These are phyloP conservation scores for Hipposideros larvatus DNA, from an alignment of 2,797 vertebrate genomes.

Conservation along the genomic window DNA sequence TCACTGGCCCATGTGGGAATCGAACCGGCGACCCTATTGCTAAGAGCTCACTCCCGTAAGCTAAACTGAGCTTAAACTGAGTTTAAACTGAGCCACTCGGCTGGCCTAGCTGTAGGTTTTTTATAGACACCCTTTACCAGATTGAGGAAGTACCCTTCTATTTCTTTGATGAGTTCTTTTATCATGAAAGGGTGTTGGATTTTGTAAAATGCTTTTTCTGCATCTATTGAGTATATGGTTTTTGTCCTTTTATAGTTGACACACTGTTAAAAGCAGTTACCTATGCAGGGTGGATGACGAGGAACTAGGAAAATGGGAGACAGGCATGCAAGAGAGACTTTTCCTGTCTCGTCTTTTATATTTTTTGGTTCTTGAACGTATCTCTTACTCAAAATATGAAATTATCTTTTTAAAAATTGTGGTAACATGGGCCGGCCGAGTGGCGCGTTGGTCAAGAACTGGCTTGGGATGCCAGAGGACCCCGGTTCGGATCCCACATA, in stretches of 20 bases:
- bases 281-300: not conserved
- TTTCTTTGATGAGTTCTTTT: not conserved
- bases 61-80: too few relatives aligned
- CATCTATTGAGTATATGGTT: not conserved
- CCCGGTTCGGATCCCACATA: too few relatives aligned
- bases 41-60: too few relatives aligned
- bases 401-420: not conserved
- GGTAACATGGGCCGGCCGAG: too few relatives aligned
- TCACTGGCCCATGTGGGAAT: too few relatives aligned
- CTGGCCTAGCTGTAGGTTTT: not conserved
- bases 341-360: not conserved
- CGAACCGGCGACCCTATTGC: too few relatives aligned
- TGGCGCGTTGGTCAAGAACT: too few relatives aligned
- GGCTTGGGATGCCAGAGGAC: too few relatives aligned
- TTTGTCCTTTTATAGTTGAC: not conserved
- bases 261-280: not conserved
- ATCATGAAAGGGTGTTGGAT: not conserved
- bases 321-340: not conserved
- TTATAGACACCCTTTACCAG: not conserved
- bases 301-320: not conserved
- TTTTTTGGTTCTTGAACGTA: not conserved
- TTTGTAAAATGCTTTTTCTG: not conserved
- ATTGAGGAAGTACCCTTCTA: not conserved
- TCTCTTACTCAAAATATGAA: not conserved
- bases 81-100: too few relatives aligned